Conservation (phyloP, 2,888 invertebrate species). For the Coelinius sp. region DNA sequence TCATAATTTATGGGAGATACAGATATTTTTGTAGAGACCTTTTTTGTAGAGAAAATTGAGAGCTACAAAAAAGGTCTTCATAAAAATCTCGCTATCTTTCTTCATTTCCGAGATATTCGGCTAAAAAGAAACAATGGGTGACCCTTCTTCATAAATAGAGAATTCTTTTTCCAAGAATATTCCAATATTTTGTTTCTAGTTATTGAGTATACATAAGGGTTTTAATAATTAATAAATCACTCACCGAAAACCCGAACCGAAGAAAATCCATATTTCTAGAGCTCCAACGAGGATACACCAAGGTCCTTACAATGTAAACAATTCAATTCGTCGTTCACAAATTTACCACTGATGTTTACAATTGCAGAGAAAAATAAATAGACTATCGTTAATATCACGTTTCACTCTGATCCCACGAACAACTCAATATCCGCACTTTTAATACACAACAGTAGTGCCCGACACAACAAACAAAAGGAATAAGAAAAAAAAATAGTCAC, state of each 20-base stretch:
- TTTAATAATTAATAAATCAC: neutral
- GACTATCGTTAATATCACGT: neutral
- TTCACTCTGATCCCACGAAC: neutral
- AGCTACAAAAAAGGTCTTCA: no score
- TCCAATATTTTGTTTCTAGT: no score
- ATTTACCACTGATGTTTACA: neutral
- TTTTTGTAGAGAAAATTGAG: no score
- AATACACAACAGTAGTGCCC: neutral
- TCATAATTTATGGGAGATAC: no score
- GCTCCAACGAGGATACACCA: neutral
- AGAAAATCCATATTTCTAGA: constrained; percentile 12
- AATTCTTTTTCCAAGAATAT: no score
- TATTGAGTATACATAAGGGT: no score
- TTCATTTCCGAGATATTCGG: no score
- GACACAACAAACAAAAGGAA: neutral
- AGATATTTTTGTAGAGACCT: no score
- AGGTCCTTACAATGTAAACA: neutral
- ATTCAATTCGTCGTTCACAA: neutral
- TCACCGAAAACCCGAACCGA: constrained; percentile 22
- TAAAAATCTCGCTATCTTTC: no score
- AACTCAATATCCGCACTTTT: constrained; percentile 12
- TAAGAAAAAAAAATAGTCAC: neutral
- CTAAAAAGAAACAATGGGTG: no score
- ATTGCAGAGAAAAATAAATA: neutral
- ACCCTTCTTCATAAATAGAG: no score